A percentile compares a stretch with the other conserved stretches of the same genome.
Conservation (phyloP, 30 jellyfish, hydroid and myxozoan genomes). For the Aurelia aurita complex sp. Pacific region DNA sequence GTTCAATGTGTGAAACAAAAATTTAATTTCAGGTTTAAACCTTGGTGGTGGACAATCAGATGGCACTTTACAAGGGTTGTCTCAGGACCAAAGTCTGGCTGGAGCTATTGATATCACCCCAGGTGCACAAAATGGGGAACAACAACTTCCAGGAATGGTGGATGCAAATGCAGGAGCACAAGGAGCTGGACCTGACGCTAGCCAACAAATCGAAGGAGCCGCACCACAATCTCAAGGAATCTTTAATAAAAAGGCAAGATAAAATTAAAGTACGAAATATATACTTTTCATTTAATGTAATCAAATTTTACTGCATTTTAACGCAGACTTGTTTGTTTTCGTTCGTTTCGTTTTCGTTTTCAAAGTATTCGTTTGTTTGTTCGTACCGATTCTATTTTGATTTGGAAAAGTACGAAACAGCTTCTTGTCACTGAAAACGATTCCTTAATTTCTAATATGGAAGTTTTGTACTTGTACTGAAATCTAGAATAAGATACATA, state of each 20-base stretch:
- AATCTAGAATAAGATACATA: no score
- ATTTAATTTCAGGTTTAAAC: conserved; percentile 4
- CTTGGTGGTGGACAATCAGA: conserved; percentile 34
- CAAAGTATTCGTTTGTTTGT: background rate
- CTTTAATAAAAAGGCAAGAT: conserved; percentile 24
- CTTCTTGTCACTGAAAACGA: no score
- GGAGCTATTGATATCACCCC: conserved; percentile 36
- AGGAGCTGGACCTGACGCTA: conserved; percentile 16
- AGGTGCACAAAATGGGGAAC: conserved; percentile 32
- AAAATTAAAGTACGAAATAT: background rate
- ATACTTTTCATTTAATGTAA: background rate
- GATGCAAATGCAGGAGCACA: conserved; percentile 17
- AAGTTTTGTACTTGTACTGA: no score
- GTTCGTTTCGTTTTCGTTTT: background rate
- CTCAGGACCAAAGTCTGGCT: conserved; percentile 32
- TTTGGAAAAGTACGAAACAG: no score
- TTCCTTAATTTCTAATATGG: no score
- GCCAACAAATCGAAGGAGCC: conserved; percentile 17
- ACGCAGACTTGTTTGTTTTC: background rate
- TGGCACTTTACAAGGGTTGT: background rate
- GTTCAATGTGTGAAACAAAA: no score
- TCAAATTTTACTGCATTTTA: no score
- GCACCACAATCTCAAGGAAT: conserved; percentile 10
- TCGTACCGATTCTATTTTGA: background rate
- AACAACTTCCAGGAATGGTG: background rate